Evolutionary conservation across 1,140 invertebrate species (phyloP).

Genomic region (Macrostomum lignano): DNA sequence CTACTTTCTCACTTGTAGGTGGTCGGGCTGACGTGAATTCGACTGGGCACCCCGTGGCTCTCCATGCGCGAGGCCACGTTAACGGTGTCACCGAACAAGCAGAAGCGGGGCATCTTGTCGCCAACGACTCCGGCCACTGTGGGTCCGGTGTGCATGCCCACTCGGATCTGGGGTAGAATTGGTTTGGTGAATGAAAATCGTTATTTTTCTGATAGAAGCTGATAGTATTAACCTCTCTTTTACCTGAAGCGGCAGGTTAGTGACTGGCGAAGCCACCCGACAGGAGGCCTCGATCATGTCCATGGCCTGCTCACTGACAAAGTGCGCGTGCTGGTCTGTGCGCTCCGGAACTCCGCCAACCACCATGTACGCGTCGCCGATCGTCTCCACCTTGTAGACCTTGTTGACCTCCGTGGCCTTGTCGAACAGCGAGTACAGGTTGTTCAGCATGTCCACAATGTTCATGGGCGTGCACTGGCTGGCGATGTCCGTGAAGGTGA

Average conservation of each 20-base stretch:
- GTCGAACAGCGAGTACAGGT: constrained; percentile 27
- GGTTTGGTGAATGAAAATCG: too few relatives aligned
- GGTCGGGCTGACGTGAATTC: too few relatives aligned
- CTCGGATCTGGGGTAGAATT: too few relatives aligned
- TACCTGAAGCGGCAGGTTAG: constrained; percentile 10
- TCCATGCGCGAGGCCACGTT: too few relatives aligned
- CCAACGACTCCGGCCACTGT: too few relatives aligned
- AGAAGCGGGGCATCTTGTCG: not conserved
- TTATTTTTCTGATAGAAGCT: too few relatives aligned
- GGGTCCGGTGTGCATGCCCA: too few relatives aligned
- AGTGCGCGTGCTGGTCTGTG: constrained; percentile 63
- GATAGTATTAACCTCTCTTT: too few relatives aligned
- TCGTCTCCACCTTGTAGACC: constrained; percentile 19
- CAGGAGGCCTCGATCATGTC: constrained; percentile 59
- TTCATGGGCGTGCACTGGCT: constrained; percentile 24
- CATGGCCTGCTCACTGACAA: constrained; percentile 66
- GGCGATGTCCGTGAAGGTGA: constrained; percentile 30
- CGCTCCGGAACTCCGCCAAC: too few relatives aligned
- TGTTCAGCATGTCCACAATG: constrained; percentile 28
- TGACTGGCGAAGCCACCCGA: constrained; percentile 40
- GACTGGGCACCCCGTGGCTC: too few relatives aligned
- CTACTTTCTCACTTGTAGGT: too few relatives aligned
- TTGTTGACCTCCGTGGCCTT: constrained; percentile 11
- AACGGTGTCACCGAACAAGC: not conserved
- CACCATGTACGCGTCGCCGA: too few relatives aligned